A percentile compares a stretch with the other conserved stretches of the same genome.
Conservation (phyloP, 2,888 invertebrate species). For the Drosophila differens region DNA sequence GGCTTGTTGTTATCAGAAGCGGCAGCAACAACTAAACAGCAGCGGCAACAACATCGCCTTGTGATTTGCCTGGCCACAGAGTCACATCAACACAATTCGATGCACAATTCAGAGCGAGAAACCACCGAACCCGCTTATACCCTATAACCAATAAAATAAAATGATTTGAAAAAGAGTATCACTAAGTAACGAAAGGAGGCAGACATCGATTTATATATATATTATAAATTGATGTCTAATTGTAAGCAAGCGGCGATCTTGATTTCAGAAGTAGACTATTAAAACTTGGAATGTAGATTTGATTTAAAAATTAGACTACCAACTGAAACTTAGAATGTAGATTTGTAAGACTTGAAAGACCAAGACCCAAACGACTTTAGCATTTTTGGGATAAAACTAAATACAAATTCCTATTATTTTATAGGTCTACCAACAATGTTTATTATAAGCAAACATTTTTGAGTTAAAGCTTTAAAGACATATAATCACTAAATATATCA, state of each 20-base stretch:
- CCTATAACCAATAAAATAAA: not conserved
- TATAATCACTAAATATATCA: not conserved
- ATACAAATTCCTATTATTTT: not conserved
- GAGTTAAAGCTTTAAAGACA: not conserved
- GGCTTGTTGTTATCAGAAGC: slow-evolving; percentile 70
- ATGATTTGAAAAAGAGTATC: not conserved
- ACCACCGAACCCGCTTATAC: slow-evolving; percentile 33
- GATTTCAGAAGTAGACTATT: not conserved
- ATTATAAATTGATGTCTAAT: not conserved
- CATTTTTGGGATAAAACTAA: not conserved
- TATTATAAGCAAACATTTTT: not conserved
- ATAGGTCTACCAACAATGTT: not conserved
- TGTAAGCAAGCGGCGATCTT: not conserved
- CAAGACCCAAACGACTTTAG: not conserved
- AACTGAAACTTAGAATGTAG: not conserved
- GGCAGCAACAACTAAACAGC: slow-evolving; percentile 42
- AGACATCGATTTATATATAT: not conserved
- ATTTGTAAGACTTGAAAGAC: not conserved
- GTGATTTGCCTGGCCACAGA: slow-evolving; percentile 69
- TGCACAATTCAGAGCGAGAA: slow-evolving; percentile 40
- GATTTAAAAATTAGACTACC: not conserved
- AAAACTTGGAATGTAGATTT: not conserved
- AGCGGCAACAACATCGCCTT: slow-evolving; percentile 26
- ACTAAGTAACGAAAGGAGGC: not conserved
- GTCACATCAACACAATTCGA: slow-evolving; percentile 51